These are phyloP conservation scores for Sebastes baramenuke DNA, from an alignment of 2,797 vertebrate species.

Conservation along the genomic window DNA sequence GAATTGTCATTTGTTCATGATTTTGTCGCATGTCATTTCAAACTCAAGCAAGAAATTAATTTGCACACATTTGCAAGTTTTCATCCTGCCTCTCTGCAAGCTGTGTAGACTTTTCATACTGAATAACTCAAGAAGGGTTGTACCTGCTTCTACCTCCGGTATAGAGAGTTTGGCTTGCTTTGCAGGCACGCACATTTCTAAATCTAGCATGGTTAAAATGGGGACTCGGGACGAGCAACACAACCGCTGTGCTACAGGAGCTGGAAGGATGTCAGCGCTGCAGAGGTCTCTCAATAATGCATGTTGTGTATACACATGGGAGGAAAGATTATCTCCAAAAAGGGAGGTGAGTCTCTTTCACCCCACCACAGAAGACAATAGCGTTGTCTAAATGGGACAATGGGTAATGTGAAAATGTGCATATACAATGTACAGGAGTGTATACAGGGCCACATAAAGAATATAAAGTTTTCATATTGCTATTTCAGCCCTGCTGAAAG, in stretches of 20 bases:
- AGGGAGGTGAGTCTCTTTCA: conserved; percentile 24
- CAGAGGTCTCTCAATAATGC: conserved; percentile 70
- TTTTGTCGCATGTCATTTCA: conserved; percentile 15
- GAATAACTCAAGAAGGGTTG: conserved; percentile 15
- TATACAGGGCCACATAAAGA: not conserved
- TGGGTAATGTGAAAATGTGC: conserved; percentile 5
- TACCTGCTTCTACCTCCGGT: conserved; percentile 19
- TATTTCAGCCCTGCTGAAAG: conserved; percentile 9
- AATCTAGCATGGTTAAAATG: conserved; percentile 52
- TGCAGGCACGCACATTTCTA: conserved; percentile 41
- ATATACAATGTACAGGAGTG: not conserved
- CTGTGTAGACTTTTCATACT: not conserved
- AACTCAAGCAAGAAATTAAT: conserved; percentile 2
- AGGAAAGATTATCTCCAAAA: conserved; percentile 50
- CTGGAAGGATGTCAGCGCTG: conserved; percentile 54
- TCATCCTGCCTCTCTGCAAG: not conserved
- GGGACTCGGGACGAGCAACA: conserved; percentile 25
- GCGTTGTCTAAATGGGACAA: conserved; percentile 8
- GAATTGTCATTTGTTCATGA: conserved; percentile 7
- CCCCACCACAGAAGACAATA: not conserved
- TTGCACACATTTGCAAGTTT: conserved; percentile 9
- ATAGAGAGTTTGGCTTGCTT: conserved; percentile 4
- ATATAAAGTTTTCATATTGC: not conserved
- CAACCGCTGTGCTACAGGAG: conserved; percentile 28
- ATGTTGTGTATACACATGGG: conserved; percentile 64